These are phyloP conservation scores for Aurelia sp. DNA, from an alignment of 30 jellyfish, hydroid and myxozoan species.

Conservation along the genomic window DNA sequence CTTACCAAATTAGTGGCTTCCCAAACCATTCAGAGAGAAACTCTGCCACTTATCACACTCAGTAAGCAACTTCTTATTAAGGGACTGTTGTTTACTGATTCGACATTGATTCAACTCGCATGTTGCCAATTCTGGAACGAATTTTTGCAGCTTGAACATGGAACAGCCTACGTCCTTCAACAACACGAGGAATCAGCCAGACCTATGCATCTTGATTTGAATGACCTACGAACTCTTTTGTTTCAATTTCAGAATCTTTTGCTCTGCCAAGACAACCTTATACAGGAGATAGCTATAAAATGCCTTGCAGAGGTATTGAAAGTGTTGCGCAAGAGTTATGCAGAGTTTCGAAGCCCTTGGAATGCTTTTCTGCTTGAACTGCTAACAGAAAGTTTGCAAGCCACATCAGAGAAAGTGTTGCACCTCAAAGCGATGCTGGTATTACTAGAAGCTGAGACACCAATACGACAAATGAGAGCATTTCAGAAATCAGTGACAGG, in stretches of 20 bases:
- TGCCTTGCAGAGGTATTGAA: slow-evolving; percentile 9
- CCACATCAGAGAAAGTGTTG: background rate
- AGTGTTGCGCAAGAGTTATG: background rate
- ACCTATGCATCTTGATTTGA: background rate
- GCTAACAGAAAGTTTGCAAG: background rate
- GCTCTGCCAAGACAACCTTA: slow-evolving; percentile 10
- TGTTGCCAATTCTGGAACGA: slow-evolving; percentile 47
- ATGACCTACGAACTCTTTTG: slow-evolving; percentile 24
- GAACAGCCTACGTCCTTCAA: background rate
- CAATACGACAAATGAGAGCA: background rate
- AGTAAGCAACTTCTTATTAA: slow-evolving; percentile 6
- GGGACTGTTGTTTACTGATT: slow-evolving; percentile 29
- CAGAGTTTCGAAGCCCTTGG: slow-evolving; percentile 50
- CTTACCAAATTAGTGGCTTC: background rate
- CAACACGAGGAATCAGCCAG: background rate
- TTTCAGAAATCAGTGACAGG: slow-evolving; percentile 20
- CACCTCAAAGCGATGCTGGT: background rate
- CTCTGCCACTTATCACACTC: slow-evolving; percentile 1
- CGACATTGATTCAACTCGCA: slow-evolving; percentile 39
- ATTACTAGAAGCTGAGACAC: slow-evolving; percentile 4
- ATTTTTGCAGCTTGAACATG: background rate
- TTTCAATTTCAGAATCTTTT: slow-evolving; percentile 35
- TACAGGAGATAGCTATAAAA: slow-evolving; percentile 3
- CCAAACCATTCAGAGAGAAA: background rate
- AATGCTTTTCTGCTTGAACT: slow-evolving; percentile 29